Conservation (phyloP, 2,888 invertebrate species). For the Tillus elongatus region DNA sequence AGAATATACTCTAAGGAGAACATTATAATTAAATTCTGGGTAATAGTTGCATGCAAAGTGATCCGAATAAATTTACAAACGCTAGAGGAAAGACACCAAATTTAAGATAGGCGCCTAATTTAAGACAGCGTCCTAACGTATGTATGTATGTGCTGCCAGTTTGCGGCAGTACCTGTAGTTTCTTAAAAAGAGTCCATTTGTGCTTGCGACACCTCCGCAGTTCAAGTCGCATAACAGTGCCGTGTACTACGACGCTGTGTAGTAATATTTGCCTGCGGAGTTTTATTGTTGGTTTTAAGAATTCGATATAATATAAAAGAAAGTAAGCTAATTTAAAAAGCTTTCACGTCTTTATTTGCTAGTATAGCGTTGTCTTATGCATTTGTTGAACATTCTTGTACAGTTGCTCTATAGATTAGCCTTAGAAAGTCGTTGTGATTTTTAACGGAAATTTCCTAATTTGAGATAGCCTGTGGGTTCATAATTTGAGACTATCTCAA, state of each 20-base stretch:
- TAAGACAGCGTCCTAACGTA: neutral
- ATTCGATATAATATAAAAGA: too few species aligned
- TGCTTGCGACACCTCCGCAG: neutral
- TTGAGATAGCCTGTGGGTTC: constrained; percentile 6
- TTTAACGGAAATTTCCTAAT: constrained; percentile 7
- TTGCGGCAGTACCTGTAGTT: neutral
- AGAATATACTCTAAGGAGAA: too few species aligned
- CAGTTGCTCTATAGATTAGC: too few species aligned
- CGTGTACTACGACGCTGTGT: too few species aligned
- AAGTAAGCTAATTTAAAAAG: neutral
- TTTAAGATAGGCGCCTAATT: constrained; percentile 5
- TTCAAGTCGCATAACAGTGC: neutral
- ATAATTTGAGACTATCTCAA: constrained; percentile 5
- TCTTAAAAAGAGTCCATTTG: constrained; percentile 1
- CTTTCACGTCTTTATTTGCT: neutral
- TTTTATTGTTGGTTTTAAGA: too few species aligned
- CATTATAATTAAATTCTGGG: too few species aligned
- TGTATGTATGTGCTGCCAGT: constrained; percentile 6
- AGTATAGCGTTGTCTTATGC: neutral
- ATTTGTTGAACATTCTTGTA: too few species aligned
- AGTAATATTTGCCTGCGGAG: too few species aligned
- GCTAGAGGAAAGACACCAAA: too few species aligned
- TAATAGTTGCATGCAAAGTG: too few species aligned
- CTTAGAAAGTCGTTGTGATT: neutral
- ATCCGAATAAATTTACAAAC: too few species aligned